Evolutionary conservation across 2,888 invertebrate genomes (phyloP), one percentile per base, ranked within the genome.

Genomic region (Zaprionus lineosus): DNA sequence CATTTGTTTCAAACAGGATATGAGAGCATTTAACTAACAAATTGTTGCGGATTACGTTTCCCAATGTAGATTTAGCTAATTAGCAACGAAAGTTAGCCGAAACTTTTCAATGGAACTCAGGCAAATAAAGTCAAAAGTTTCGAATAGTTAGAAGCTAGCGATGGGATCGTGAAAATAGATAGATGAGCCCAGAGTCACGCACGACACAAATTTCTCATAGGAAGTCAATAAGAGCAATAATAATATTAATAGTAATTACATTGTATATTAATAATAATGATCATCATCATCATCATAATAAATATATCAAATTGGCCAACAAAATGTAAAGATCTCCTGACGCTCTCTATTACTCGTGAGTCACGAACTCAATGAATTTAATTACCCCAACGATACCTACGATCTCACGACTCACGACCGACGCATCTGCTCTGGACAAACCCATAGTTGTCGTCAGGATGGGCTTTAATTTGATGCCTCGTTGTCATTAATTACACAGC

Each of bases 401-500:
- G n/a, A n/a, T n/a, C 7, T 8, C n/a, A n/a, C 16, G 16, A 24
- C 24, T 28, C 0, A 12, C 21, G 16, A 18, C 3, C 11, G 1
- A 37, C 7, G 29, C n/a, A n/a, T n/a, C n/a, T n/a, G n/a, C n/a
- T n/a, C n/a, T n/a, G n/a, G n/a, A n/a, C n/a, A n/a, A n/a, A n/a
- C n/a, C n/a, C n/a, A n/a, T n/a, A n/a, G 34, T 41, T 60, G 66
- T 59, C 33, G 50, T n/a, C 43, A 41, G 40, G 74, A 69, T 62
- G 55, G 51, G 19, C 36, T 48, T 68, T 14, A 41, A 57, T 69
- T 50, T 36, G 18, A 48, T 28, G 50, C 47, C 41, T 51, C 31
- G 46, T 16, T 47, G 59, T 66, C 77, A 83, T 78, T 78, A 78
- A 78, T 84, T 83, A 78, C 77, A 46, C 85, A 77, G 85, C 85